A percentile compares a stretch with the other conserved stretches of the same genome.
These are phyloP conservation scores for Sesamia nonagrioides DNA, from an alignment of 1,140 invertebrate species.

Conservation along the genomic window DNA sequence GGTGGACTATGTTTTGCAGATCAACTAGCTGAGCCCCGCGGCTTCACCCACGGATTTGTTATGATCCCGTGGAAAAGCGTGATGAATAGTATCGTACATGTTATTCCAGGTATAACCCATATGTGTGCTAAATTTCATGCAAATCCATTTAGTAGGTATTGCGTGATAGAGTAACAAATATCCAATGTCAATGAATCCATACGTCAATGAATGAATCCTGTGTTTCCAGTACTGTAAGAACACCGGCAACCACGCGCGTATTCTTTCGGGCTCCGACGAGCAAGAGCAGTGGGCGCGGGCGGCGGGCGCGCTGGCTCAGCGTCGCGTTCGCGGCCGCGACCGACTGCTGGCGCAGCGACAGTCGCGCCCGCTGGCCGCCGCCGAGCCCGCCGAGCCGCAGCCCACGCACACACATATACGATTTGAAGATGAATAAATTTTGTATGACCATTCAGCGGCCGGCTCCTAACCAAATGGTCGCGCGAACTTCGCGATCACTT, in stretches of 20 bases:
- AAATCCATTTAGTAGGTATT: too few species aligned
- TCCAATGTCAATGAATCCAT: too few species aligned
- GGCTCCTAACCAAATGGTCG: too few species aligned
- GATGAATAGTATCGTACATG: too few species aligned
- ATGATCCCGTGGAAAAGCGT: too few species aligned
- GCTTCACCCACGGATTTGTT: too few species aligned
- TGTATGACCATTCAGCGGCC: not conserved
- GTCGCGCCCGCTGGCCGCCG: constrained; percentile 31
- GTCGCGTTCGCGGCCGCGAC: constrained; percentile 55
- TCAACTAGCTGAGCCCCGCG: too few species aligned
- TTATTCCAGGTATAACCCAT: too few species aligned
- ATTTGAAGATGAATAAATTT: constrained; percentile 70
- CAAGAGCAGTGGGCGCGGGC: constrained; percentile 72
- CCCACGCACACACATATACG: constrained; percentile 81
- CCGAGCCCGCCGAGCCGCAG: constrained; percentile 73
- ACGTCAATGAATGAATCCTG: not conserved
- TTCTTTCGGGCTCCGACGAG: constrained; percentile 68
- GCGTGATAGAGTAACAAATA: too few species aligned
- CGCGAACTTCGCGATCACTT: too few species aligned
- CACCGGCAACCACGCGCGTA: constrained; percentile 55
- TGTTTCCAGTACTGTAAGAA: constrained; percentile 67
- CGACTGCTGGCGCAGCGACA: constrained; percentile 12
- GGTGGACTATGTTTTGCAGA: too few species aligned
- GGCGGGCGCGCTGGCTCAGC: constrained; percentile 55
- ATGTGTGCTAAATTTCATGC: too few species aligned